A percentile compares a stretch with the other conserved stretches of the same genome.
Conservation (phyloP, 2,888 invertebrate genomes). For the Pyrgus malvae region DNA sequence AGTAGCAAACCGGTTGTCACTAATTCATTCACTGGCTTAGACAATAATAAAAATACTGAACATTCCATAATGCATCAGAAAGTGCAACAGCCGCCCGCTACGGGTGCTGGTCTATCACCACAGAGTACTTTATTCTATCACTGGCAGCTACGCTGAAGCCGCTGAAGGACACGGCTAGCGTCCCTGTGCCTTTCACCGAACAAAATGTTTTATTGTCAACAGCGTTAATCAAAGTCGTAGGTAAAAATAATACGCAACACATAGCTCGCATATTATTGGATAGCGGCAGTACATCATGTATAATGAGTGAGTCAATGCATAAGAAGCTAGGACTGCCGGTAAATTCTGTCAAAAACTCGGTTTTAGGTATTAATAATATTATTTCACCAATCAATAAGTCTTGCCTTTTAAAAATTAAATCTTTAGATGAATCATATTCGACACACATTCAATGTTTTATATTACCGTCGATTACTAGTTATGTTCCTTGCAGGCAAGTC, state of each 20-base stretch:
- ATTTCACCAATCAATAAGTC: not conserved
- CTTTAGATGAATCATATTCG: not conserved
- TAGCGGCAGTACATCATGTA: constrained; percentile 14
- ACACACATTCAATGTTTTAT: constrained; percentile 3
- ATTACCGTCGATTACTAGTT: not conserved
- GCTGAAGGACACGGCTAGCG: not conserved
- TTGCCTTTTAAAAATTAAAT: not conserved
- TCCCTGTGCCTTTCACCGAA: too few species aligned
- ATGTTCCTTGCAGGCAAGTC: constrained; percentile 24
- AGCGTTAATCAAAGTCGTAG: constrained; percentile 3
- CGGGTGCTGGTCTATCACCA: not conserved
- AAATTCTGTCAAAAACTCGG: not conserved
- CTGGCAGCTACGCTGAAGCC: constrained; percentile 4
- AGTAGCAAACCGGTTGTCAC: not conserved
- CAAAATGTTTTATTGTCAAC: constrained; percentile 15
- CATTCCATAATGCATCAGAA: not conserved
- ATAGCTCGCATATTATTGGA: constrained; percentile 9
- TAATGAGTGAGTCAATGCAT: constrained; percentile 8
- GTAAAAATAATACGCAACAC: not conserved
- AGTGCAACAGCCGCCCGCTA: not conserved
- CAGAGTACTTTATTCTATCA: too few species aligned
- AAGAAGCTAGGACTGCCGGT: not conserved
- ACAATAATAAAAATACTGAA: too few species aligned
- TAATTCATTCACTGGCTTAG: not conserved
- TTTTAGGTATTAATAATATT: not conserved